Evolutionary conservation across 1,140 invertebrate species (phyloP).

Genomic region (Lordiphosa mommai): DNA sequence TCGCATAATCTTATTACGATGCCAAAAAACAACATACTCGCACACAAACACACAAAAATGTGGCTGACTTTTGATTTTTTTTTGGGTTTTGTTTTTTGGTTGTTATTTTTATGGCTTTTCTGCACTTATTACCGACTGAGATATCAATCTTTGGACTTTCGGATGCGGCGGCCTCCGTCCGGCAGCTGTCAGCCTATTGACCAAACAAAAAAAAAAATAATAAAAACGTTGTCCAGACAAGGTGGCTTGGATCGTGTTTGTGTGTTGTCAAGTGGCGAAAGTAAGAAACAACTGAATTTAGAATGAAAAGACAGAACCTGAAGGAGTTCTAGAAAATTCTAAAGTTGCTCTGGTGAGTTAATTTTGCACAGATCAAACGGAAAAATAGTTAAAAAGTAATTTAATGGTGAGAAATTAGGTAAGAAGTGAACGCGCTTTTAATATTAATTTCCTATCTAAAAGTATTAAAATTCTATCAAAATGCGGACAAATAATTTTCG

Average conservation of each 20-base stretch:
- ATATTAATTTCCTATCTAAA: too few species aligned
- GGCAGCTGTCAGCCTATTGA: slow-evolving; percentile 49
- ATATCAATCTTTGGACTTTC: slow-evolving; percentile 42
- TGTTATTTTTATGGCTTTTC: slow-evolving; percentile 59
- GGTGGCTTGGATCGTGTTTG: slow-evolving; percentile 9
- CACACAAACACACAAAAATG: slow-evolving; percentile 17
- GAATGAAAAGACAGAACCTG: too few species aligned
- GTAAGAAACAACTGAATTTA: too few species aligned
- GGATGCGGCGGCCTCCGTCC: slow-evolving; percentile 6
- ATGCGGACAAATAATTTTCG: too few species aligned
- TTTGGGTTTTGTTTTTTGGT: slow-evolving; percentile 28
- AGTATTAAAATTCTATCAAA: too few species aligned
- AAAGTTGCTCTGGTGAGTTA: too few species aligned
- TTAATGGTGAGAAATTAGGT: too few species aligned
- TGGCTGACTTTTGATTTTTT: slow-evolving; percentile 52
- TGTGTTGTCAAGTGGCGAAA: neutral
- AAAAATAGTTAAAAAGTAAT: too few species aligned
- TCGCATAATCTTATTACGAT: slow-evolving; percentile 68
- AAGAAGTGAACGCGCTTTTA: too few species aligned
- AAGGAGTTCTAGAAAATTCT: too few species aligned
- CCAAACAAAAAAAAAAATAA: slow-evolving; percentile 1
- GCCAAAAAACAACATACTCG: too few species aligned
- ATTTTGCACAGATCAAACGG: too few species aligned
- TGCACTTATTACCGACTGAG: slow-evolving; percentile 52
- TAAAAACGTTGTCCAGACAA: slow-evolving; percentile 2